These are phyloP conservation scores for Eleginops maclovinus DNA, from an alignment of 2,113 vertebrate species.

Conservation along the genomic window DNA sequence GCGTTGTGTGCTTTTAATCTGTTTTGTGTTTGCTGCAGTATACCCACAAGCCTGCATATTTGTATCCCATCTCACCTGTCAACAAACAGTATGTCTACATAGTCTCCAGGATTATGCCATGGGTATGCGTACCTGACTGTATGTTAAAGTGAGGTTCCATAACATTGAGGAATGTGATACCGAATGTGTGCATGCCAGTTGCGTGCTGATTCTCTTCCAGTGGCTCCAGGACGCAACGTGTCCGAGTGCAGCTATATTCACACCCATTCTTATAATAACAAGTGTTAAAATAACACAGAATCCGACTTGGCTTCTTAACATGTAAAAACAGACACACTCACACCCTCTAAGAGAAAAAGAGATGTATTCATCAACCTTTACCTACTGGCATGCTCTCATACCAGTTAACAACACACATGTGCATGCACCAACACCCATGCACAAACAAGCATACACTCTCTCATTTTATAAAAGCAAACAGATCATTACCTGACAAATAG, in stretches of 20 bases:
- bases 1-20: slow-evolving; percentile 24
- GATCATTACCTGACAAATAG: background rate
- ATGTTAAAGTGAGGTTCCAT: slow-evolving; percentile 33
- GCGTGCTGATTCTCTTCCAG: slow-evolving; percentile 5
- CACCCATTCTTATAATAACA: slow-evolving; percentile 15
- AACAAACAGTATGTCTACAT: background rate
- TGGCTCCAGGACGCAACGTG: slow-evolving; percentile 18
- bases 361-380: slow-evolving; percentile 9
- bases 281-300: slow-evolving; percentile 13
- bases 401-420: background rate
- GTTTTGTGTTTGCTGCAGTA: slow-evolving; percentile 8
- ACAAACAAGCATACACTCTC: background rate
- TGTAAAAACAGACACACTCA: slow-evolving; percentile 1
- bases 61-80: slow-evolving; percentile 17
- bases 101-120: slow-evolving; percentile 1
- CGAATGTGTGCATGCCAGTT: slow-evolving; percentile 11
- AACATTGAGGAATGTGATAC: slow-evolving; percentile 33
- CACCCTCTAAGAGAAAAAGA: background rate
- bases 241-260: slow-evolving; percentile 24
- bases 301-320: slow-evolving; percentile 18
- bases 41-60: slow-evolving; percentile 7
- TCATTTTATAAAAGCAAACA: background rate
- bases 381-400: background rate
- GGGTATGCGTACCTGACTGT: slow-evolving; percentile 3
- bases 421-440: background rate